Conservation (phyloP, 2,113 vertebrate species). For the Chaetorhynchus papuensis region DNA sequence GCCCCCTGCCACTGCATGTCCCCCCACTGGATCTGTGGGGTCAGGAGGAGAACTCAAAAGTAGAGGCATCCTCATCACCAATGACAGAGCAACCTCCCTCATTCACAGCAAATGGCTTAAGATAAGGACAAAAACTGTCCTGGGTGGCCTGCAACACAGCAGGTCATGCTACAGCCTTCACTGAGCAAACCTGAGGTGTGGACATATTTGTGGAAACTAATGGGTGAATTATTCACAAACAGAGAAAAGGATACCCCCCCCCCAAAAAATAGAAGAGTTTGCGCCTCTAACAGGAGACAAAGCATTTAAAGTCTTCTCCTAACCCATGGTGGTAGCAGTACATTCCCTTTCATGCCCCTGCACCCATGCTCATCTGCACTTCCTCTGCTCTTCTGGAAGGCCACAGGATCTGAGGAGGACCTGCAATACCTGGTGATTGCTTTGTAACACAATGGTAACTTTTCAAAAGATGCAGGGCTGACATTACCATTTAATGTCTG, state of each 20-base stretch:
- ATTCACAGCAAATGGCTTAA: background rate
- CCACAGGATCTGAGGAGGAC: background rate
- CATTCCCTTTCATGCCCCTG: background rate
- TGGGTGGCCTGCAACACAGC: background rate
- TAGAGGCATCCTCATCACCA: background rate
- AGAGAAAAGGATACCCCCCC: background rate
- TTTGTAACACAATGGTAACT: background rate
- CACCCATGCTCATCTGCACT: fast-evolving
- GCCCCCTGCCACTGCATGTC: background rate
- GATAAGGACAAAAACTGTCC: background rate
- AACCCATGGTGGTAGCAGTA: background rate
- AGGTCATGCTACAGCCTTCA: background rate
- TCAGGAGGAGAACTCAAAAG: background rate
- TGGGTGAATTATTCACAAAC: background rate
- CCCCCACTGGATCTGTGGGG: background rate
- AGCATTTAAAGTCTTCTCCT: background rate
- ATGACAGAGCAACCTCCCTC: background rate
- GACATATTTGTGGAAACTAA: background rate
- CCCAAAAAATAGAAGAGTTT: background rate
- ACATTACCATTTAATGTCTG: background rate
- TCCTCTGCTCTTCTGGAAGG: background rate
- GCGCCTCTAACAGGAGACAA: background rate
- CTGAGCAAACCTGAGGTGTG: background rate
- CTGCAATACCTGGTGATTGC: background rate
- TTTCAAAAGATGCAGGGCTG: background rate